A percentile compares a stretch with the other conserved stretches of the same genome.
Evolutionary conservation across 2,113 vertebrate genomes (phyloP).

Genomic region (Calonectris borealis): DNA sequence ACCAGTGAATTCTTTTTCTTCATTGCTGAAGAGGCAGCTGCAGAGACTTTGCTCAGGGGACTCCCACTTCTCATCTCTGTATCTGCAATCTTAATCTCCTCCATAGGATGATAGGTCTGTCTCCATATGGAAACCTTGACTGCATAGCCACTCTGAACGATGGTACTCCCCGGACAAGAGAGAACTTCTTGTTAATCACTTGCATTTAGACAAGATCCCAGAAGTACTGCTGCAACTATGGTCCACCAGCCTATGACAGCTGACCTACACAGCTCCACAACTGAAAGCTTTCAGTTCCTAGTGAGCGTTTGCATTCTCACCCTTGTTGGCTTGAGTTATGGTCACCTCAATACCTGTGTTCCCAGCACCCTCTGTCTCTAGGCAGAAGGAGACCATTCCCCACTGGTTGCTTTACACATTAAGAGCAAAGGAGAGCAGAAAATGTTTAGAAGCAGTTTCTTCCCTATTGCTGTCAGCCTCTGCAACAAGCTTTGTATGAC

Average conservation of each 20-base stretch:
- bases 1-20: slow-evolving; percentile 24
- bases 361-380: neutral
- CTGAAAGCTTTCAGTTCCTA: neutral
- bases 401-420: neutral
- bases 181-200: neutral
- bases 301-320: neutral
- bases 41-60: slow-evolving; percentile 69
- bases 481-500: neutral
- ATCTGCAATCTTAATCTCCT: neutral
- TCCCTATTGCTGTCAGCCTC: neutral
- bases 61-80: slow-evolving; percentile 48
- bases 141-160: neutral
- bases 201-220: neutral
- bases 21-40: slow-evolving; percentile 38
- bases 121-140: neutral
- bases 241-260: neutral
- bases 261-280: neutral
- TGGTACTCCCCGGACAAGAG: slow-evolving; percentile 15
- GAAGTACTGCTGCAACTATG: neutral
- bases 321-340: neutral
- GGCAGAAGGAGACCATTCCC: neutral
- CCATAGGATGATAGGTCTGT: neutral
- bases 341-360: neutral
- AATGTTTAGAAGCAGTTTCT: neutral
- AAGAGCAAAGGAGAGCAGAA: neutral